Evolutionary conservation across 2,888 invertebrate species (phyloP).

Genomic region (Dendrolimus houi): DNA sequence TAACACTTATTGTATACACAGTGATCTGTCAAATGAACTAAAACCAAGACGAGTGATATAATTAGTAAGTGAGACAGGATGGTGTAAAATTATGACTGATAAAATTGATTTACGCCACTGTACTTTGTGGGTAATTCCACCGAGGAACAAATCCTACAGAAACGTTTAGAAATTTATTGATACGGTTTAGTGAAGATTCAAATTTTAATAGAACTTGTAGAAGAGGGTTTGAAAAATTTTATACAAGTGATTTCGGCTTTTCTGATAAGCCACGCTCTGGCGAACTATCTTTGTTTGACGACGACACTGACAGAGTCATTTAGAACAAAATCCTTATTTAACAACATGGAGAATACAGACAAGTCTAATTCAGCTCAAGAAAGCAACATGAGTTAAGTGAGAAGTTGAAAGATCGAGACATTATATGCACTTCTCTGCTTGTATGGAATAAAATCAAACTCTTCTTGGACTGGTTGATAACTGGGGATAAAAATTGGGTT

Average conservation of each 20-base stretch:
- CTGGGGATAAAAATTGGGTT: neutral
- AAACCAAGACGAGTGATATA: neutral
- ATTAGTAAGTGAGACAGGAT: neutral
- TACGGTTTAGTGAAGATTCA: neutral
- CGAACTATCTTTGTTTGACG: neutral
- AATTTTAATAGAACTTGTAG: neutral
- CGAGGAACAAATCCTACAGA: neutral
- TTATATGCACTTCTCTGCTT: neutral
- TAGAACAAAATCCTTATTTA: neutral
- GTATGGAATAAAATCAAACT: neutral
- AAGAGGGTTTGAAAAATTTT: neutral
- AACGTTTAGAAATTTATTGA: neutral
- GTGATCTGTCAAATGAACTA: neutral
- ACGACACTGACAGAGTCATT: neutral
- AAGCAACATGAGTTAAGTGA: neutral
- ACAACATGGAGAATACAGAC: neutral
- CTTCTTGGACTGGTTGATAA: neutral
- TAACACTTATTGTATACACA: neutral
- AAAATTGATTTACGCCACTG: neutral
- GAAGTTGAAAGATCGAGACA: neutral
- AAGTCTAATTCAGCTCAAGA: neutral
- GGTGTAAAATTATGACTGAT: neutral
- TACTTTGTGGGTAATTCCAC: neutral
- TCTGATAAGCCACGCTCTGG: neutral
- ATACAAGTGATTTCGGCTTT: neutral